These are phyloP conservation scores for Heterodera carotae DNA, from an alignment of 1,140 invertebrate species.

Conservation along the genomic window DNA sequence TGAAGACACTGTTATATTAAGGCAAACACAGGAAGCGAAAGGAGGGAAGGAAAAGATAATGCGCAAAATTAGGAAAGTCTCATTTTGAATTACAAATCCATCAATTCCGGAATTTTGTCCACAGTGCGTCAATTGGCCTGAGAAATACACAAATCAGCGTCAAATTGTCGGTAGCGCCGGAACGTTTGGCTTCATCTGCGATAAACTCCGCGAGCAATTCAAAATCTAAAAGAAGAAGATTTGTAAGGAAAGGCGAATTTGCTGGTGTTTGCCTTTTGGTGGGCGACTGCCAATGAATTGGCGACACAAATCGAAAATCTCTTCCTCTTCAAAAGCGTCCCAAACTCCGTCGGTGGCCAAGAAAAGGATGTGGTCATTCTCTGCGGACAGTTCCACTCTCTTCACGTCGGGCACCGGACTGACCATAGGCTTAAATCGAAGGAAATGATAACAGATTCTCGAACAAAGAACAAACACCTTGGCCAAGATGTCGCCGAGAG, in stretches of 20 bases:
- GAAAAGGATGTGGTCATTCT: slow-evolving; percentile 27
- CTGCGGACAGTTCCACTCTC: neutral
- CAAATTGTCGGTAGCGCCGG: slow-evolving; percentile 25
- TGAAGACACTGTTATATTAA: neutral
- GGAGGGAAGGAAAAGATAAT: neutral
- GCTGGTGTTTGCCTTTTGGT: neutral
- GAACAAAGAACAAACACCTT: slow-evolving; percentile 1
- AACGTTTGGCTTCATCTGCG: slow-evolving; percentile 18
- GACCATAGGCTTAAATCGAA: slow-evolving; percentile 4
- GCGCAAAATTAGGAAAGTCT: too few species aligned
- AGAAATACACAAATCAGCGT: slow-evolving; percentile 29
- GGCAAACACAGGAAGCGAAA: neutral
- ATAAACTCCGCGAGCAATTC: slow-evolving; percentile 26
- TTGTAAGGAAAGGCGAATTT: neutral
- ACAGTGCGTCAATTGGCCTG: slow-evolving; percentile 19
- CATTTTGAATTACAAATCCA: neutral
- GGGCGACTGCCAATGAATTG: slow-evolving; percentile 4
- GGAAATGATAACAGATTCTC: neutral
- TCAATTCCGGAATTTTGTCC: slow-evolving; percentile 3
- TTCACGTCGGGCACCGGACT: slow-evolving; percentile 30
- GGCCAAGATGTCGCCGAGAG: slow-evolving; percentile 26
- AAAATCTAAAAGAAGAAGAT: slow-evolving; percentile 17
- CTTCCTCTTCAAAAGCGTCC: slow-evolving; percentile 6
- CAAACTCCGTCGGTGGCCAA: slow-evolving; percentile 30
- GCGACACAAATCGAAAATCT: slow-evolving; percentile 17